phyloP scores from a whole-genome alignment of 2,113 vertebrate genomes.

The Dunckerocampus dactyliophorus region DNA sequence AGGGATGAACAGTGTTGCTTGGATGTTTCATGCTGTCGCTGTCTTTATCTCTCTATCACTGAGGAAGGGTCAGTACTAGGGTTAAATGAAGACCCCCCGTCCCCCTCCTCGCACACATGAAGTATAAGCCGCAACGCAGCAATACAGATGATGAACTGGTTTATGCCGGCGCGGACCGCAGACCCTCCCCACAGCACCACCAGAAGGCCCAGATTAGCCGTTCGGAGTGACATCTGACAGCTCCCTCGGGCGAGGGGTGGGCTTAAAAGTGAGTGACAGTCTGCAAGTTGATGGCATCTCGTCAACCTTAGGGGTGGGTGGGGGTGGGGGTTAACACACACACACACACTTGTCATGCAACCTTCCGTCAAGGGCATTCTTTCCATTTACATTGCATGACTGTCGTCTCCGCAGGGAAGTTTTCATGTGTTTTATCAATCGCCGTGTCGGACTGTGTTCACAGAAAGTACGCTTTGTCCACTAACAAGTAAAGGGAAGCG shows the following conservation, averaged over 20 bases:
- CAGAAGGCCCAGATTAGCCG: conserved; percentile 47
- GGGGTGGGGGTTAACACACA: conserved; percentile 40
- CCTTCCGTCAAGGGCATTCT: conserved; percentile 51
- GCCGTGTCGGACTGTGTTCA: neutral
- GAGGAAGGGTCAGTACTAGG: conserved; percentile 16
- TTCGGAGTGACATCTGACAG: conserved; percentile 49
- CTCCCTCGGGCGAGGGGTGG: conserved; percentile 26
- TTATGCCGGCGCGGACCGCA: neutral
- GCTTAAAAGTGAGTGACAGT: conserved; percentile 48
- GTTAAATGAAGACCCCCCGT: conserved; percentile 35
- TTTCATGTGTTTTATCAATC: neutral
- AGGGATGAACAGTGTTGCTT: conserved; percentile 46
- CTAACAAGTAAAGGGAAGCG: neutral
- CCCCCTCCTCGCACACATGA: neutral
- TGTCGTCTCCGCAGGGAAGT: neutral
- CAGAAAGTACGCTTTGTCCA: neutral
- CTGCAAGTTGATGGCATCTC: conserved; percentile 35
- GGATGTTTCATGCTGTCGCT: conserved; percentile 28
- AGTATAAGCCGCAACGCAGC: neutral
- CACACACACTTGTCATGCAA: conserved; percentile 45
- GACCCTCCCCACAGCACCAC: neutral
- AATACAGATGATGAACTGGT: conserved; percentile 9
- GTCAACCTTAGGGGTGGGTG: conserved; percentile 31
- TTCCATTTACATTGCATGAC: neutral
- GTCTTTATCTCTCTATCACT: conserved; percentile 12